Evolutionary conservation across 2,113 vertebrate genomes (phyloP), one percentile per base, ranked within the genome.

Genomic region (Apistogramma diplotaenia): DNA sequence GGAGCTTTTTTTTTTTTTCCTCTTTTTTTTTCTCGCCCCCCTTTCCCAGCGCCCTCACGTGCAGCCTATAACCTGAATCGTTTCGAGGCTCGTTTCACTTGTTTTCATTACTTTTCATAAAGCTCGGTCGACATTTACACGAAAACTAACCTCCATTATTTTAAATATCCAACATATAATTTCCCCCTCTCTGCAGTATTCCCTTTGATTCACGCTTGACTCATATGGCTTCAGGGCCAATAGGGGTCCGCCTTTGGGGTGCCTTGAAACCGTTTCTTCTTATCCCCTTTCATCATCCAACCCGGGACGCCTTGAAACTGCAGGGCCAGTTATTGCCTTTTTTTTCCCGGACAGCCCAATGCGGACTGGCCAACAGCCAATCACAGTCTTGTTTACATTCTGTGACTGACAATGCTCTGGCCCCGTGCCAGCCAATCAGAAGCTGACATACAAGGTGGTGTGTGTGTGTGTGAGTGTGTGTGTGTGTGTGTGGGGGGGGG

Each of bases 321-420:
- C 95, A 93, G 92, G 95, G 94, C 96, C 96, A 96, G 96, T 97
- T 97, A 97, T 97, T 97, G 96, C 96, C 87, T 92, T 85, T 92
- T 88, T 83, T 75, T 2, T 46, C 94, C 59, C 94, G 93, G 95
- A 94, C 95, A 96, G 96, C 95, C 96, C 95, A 91, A 95, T 96
- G 97, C 96, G 96, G 96, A 96, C 97, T 97, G 97, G 97, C 96
- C 93, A 95, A 91, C 96, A 96, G 96, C 97, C 97, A 98, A 98
- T 98, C 96, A 96, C 95, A 96, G 94, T 91, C 96, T 97, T 98
- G 97, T 98, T 98, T 98, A 98, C 97, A 97, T 96, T 97, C 94
- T 78, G 92, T 97, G 97, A 98, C 95, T 96, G 97, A 96, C 97
- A 97, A 95, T 92, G 85, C 84, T 89, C 91, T 97, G 97, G 96